Conservation (phyloP, 92 coral and sea anemone genomes). For the Epizoanthus stellaris region DNA sequence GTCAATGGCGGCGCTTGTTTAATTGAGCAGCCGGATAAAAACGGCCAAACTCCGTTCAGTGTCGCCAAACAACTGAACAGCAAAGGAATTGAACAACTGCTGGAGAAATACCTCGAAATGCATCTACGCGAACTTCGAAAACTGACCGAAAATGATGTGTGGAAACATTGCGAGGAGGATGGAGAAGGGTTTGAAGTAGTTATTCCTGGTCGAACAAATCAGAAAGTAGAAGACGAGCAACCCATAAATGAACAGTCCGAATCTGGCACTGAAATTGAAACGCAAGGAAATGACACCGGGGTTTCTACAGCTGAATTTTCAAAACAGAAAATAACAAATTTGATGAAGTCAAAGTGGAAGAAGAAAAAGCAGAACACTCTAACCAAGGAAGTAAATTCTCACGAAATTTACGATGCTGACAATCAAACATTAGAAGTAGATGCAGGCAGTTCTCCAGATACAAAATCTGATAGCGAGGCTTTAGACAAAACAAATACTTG, state of each 20-base stretch:
- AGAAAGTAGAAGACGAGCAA: neutral
- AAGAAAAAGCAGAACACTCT: slow-evolving; percentile 3
- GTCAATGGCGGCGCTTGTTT: slow-evolving; percentile 51
- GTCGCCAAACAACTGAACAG: slow-evolving; percentile 47
- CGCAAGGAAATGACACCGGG: neutral
- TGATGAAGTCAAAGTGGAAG: slow-evolving; percentile 35
- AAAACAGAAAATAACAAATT: slow-evolving; percentile 19
- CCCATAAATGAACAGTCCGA: neutral
- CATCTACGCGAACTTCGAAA: slow-evolving; percentile 29
- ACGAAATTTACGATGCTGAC: neutral
- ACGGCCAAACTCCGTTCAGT: slow-evolving; percentile 49
- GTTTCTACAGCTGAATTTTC: slow-evolving; percentile 33
- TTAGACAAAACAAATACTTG: neutral
- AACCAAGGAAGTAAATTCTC: neutral
- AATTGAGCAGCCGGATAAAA: slow-evolving; percentile 42
- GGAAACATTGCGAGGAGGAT: neutral
- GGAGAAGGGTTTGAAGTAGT: slow-evolving; percentile 15
- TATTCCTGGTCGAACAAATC: neutral
- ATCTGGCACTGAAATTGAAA: neutral
- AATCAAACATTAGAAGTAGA: neutral
- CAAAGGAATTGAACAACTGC: slow-evolving; percentile 37
- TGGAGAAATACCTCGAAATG: slow-evolving; percentile 52
- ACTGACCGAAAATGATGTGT: neutral
- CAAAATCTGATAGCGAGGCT: neutral
- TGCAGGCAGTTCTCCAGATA: slow-evolving; percentile 8